Base-by-base conservation (phyloP, 2,113 vertebrate genomes). In the Boleophthalmus pectinirostris region DNA sequence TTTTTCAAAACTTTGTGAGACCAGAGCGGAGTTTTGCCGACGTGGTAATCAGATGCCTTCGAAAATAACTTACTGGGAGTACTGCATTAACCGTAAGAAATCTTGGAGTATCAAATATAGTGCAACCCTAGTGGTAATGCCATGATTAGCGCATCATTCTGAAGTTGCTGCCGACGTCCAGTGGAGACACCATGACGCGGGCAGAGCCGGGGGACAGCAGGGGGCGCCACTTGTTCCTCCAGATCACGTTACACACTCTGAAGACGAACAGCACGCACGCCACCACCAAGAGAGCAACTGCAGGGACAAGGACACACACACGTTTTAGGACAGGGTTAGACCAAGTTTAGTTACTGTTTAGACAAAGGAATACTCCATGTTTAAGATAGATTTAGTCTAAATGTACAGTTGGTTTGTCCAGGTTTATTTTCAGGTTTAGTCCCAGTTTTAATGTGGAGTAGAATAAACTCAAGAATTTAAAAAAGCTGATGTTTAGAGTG, bases 231-330 rank as follows among this genome's bases (percentile, higher is more conserved):
- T 2, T 79, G 78, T 87, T 87, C 46, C 82, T 90, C 86, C 90
- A 90, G 74, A 85, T 73, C 46, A 91, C 88, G 0, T 73, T 79
- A 12, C 51, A 85, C 13, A 91, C 3, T 0, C 85, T 67, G 43
- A 81, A 89, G n/a, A 91, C 0, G 43, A 87, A 68, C 51, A 91
- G 80, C 64, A 91, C 25, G 4, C 88, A 90, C 0, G 72, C 69
- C 2, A 90, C 1, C 57, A 89, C 86, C 78, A 91, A 64, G 63
- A 87, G 70, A 0, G 82, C 67, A 0, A 91, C 90, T 91, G 73
- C 0, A 0, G 35, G 24, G 29, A 5, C 66, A 14, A 68, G 20
- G 5, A 63, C 45, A 53, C 25, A 24, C 2, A 33, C 63, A 29
- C 29, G 29, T 4, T 15, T 47, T 3, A 0, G 11, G 5, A 43